These are phyloP conservation scores for Oreotragus oreotragus DNA, from an alignment of 2,113 vertebrate genomes.

Conservation along the genomic window DNA sequence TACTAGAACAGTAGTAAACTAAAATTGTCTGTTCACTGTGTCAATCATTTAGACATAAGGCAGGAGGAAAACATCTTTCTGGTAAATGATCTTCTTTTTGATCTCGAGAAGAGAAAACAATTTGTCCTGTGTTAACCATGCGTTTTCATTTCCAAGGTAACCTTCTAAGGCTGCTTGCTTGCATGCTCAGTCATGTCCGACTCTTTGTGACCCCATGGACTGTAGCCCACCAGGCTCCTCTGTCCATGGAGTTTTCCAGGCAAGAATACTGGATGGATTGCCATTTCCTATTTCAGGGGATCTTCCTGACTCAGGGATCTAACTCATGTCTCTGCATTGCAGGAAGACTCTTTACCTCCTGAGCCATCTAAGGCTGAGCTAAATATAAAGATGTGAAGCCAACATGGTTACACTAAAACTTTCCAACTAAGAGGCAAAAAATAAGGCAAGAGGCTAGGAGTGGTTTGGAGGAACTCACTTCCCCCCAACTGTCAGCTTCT, in stretches of 20 bases:
- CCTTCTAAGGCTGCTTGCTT: neutral
- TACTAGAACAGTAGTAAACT: neutral
- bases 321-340: neutral
- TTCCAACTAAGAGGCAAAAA: neutral
- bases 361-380: neutral
- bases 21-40: constrained; percentile 20
- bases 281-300: neutral
- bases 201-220: neutral
- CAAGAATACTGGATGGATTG: neutral
- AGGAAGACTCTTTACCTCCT: neutral
- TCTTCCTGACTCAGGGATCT: neutral
- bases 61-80: constrained; percentile 35
- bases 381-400: neutral
- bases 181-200: neutral
- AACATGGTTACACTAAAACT: constrained; percentile 6
- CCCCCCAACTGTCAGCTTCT: neutral
- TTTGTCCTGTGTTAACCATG: neutral
- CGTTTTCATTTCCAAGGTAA: constrained; percentile 38
- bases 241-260: neutral
- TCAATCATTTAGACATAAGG: constrained; percentile 29
- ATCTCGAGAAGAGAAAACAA: constrained; percentile 33
- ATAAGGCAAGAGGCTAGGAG: neutral
- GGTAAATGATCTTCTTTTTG: constrained; percentile 38
- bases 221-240: neutral
- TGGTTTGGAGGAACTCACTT: neutral